phyloP scores from a whole-genome alignment of 2,797 vertebrate genomes.

The Dallia pectoralis region DNA sequence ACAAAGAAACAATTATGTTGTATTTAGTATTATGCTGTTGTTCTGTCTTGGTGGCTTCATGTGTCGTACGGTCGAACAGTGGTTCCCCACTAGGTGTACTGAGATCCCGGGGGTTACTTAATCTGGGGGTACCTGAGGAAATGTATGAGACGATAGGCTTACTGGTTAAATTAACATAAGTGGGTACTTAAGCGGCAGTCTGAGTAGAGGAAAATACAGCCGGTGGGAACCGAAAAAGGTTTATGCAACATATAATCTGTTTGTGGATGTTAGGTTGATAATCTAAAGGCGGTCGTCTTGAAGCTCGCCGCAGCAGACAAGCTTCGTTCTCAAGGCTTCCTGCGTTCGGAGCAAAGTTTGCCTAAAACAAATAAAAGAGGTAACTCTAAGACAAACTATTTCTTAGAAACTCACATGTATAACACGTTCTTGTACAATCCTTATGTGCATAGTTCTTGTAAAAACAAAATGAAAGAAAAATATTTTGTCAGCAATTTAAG shows the following conservation, averaged over 20 bases:
- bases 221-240: too few relatives aligned
- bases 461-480: background rate
- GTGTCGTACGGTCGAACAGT: too few relatives aligned
- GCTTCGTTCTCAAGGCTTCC: constrained; percentile 72
- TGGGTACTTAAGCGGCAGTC: too few relatives aligned
- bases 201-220: too few relatives aligned
- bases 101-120: too few relatives aligned
- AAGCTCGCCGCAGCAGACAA: constrained; percentile 75
- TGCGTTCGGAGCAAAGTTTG: constrained; percentile 71
- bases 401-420: background rate
- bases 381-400: constrained; percentile 42
- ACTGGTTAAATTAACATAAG: too few relatives aligned
- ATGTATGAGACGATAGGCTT: too few relatives aligned
- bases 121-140: too few relatives aligned
- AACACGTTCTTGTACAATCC: background rate
- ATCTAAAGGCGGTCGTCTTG: constrained; percentile 68
- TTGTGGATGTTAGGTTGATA: constrained; percentile 63
- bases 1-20: background rate
- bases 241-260: background rate
- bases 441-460: background rate
- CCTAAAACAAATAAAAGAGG: constrained; percentile 80
- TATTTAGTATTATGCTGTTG: background rate
- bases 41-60: background rate
- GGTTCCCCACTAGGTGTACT: too few relatives aligned
- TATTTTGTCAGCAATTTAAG: background rate